phyloP scores from a whole-genome alignment of 2,888 invertebrate species.

The Geotrupes spiniger region DNA sequence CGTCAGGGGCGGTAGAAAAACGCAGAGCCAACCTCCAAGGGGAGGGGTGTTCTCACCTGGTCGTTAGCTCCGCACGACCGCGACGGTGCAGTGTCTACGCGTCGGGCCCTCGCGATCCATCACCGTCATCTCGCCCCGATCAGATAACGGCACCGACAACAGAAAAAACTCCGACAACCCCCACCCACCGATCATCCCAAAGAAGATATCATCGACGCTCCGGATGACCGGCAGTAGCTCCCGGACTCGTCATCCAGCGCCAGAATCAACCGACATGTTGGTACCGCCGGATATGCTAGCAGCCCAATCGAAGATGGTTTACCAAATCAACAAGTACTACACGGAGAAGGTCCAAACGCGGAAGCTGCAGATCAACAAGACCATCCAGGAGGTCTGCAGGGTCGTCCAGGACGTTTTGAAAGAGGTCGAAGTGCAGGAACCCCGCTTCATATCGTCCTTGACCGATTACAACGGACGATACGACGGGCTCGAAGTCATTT shows the following conservation, averaged over 20 bases:
- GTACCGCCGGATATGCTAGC: conserved; percentile 92
- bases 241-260: conserved; percentile 15
- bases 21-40: conserved; percentile 32
- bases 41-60: conserved; percentile 37
- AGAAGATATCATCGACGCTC: conserved; percentile 33
- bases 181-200: conserved; percentile 24
- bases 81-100: conserved; percentile 38
- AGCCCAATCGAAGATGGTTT: conserved; percentile 91
- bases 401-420: conserved; percentile 93
- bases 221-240: conserved; percentile 36
- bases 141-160: conserved; percentile 25
- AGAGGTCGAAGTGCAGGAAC: conserved; percentile 94
- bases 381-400: conserved; percentile 85
- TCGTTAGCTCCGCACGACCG: conserved; percentile 10
- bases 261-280: conserved; percentile 63
- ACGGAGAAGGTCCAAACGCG: conserved; percentile 85
- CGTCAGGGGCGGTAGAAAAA: conserved; percentile 36
- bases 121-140: conserved; percentile 33
- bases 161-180: conserved; percentile 26
- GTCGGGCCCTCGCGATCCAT: conserved; percentile 41
- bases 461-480: conserved; percentile 86
- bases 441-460: conserved; percentile 86
- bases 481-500: conserved; percentile 91
- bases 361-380: conserved; percentile 81
- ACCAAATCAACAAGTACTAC: conserved; percentile 93